Evolutionary conservation across 2,113 vertebrate genomes (phyloP), one percentile per base, ranked within the genome.

Genomic region (Labrus mixtus): DNA sequence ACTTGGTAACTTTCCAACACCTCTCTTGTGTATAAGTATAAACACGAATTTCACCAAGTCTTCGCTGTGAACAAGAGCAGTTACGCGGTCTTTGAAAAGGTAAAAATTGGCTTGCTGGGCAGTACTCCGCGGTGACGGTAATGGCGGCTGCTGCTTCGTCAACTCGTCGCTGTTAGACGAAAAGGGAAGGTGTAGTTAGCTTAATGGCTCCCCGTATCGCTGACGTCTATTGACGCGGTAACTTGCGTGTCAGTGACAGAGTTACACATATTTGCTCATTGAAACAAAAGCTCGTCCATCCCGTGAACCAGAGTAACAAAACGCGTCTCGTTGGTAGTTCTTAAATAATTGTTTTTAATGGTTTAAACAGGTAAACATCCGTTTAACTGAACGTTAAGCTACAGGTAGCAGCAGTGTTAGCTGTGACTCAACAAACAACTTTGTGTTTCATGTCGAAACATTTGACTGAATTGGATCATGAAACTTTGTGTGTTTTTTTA

Each of bases 201-300:
- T 86, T 93, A 94, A 94, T 94, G 93, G 94, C 90, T 93, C 90
- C 91, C 83, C 90, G 93, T 91, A 90, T 90, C 93, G 93, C 94
- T 95, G 94, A 95, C 94, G 94, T 95, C 91, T 94, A 82, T 95
- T 94, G 94, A 95, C 94, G 94, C 94, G 94, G 86, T 90, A 85
- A 92, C 81, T 93, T 94, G 93, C 94, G 93, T 95, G 90, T 88
- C 92, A 91, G 93, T 95, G 93, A 94, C 93, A 93, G 89, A 92
- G 89, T 91, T 87, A 72, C 90, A 92, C 82, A 92, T 89, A 91
- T 92, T 93, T 89, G 85, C 92, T 88, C 92, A 88, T 63, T 65
- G 90, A 88, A 86, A 83, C 84, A 84, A 89, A 89, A 86, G 84
- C 82, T 81, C 79, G 51, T 79, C 76, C 85, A 73, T 82, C 79